These are phyloP conservation scores for Pelobates cultripes DNA, from an alignment of 2,797 vertebrate genomes.

Conservation along the genomic window DNA sequence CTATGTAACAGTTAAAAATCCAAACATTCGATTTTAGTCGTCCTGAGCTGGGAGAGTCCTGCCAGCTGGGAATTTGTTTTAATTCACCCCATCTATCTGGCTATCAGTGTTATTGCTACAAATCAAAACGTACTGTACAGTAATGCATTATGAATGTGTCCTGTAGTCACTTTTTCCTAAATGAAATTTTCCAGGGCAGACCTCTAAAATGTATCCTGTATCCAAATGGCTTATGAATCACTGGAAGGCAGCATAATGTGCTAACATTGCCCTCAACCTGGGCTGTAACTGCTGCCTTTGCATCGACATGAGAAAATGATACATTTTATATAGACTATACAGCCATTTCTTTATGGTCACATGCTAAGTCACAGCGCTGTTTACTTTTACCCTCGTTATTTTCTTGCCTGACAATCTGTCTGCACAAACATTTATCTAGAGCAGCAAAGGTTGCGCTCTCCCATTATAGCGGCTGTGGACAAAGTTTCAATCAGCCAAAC, in stretches of 20 bases:
- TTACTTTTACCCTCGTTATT: too few species aligned
- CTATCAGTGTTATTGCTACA: background rate
- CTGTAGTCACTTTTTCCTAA: background rate
- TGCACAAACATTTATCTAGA: too few species aligned
- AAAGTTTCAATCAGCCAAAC: too few species aligned
- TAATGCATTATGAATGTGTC: background rate
- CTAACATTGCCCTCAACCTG: background rate
- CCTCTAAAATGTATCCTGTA: background rate
- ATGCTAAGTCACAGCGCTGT: background rate
- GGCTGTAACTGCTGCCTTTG: background rate
- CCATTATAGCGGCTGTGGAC: too few species aligned
- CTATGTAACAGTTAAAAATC: too few species aligned
- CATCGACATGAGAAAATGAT: background rate
- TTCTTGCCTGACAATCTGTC: too few species aligned
- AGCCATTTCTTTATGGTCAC: background rate
- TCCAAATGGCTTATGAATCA: conserved; percentile 9
- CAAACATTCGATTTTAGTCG: too few species aligned
- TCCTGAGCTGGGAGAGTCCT: too few species aligned
- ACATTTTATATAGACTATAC: background rate
- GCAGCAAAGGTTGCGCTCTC: too few species aligned
- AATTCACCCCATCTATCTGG: background rate
- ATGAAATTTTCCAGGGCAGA: background rate
- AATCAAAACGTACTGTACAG: background rate
- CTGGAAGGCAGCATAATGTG: background rate
- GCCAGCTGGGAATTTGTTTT: background rate